Conservation (phyloP, 2,113 vertebrate genomes). For the Petroica traversi region DNA sequence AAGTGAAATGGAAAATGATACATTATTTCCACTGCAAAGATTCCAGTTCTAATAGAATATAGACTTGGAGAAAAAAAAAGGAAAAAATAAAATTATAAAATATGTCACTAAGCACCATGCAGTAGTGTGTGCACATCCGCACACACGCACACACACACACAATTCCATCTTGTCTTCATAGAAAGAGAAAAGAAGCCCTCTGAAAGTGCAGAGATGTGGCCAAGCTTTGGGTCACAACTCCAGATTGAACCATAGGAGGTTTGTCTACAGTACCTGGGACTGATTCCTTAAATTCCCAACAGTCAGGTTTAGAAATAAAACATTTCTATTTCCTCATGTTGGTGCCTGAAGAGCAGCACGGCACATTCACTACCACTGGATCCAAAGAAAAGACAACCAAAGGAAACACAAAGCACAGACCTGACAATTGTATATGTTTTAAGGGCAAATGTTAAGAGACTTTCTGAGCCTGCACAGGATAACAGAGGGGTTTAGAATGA, state of each 20-base stretch:
- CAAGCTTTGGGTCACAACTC: background rate
- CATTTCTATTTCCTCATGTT: background rate
- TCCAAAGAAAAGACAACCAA: constrained; percentile 22
- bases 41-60: constrained; percentile 42
- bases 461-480: background rate
- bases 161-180: background rate
- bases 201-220: background rate
- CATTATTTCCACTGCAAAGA: constrained; percentile 54
- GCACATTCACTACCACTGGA: background rate
- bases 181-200: background rate
- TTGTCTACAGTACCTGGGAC: background rate
- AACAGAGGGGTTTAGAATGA: background rate
- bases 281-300: background rate
- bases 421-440: background rate
- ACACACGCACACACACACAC: background rate
- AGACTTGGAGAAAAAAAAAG: background rate
- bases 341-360: background rate
- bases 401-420: constrained; percentile 21
- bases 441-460: background rate
- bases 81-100: background rate
- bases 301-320: background rate
- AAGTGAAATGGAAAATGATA: constrained; percentile 32
- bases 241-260: background rate
- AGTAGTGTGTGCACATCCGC: background rate
- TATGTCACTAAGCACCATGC: constrained; percentile 12